Conservation (phyloP, 2,888 invertebrate species). For the Eretmocerus hayati region DNA sequence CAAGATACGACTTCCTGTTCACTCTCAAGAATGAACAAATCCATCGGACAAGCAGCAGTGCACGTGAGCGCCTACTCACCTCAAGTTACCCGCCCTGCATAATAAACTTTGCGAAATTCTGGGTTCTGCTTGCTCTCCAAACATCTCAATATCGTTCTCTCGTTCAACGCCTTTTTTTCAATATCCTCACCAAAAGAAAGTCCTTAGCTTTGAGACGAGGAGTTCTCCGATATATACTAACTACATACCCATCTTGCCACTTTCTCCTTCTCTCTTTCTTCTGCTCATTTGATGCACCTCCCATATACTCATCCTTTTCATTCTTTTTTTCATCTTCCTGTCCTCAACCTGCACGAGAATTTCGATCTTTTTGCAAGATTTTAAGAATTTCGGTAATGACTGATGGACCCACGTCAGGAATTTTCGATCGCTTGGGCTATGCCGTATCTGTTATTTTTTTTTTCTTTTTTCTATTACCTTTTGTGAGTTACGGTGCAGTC, state of each 20-base stretch:
- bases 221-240: too few species aligned
- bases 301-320: too few species aligned
- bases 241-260: too few species aligned
- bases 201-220: too few species aligned
- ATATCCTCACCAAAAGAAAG: too few species aligned
- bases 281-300: too few species aligned
- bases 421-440: slow-evolving; percentile 16
- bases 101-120: background rate
- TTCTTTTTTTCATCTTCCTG: slow-evolving; percentile 4
- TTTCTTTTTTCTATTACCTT: slow-evolving; percentile 5
- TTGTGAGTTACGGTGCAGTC: slow-evolving; percentile 14
- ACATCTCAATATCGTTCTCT: slow-evolving; percentile 35
- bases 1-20: too few species aligned
- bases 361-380: slow-evolving; percentile 12
- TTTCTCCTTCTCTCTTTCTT: too few species aligned
- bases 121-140: slow-evolving; percentile 28
- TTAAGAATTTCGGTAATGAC: slow-evolving; percentile 20
- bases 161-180: slow-evolving; percentile 3
- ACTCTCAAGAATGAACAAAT: too few species aligned
- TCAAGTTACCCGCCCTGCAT: slow-evolving; percentile 4
- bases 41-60: too few species aligned
- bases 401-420: slow-evolving; percentile 20
- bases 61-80: too few species aligned
- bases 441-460: slow-evolving; percentile 1
- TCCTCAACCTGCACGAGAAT: background rate